phyloP scores from a whole-genome alignment of 2,797 vertebrate genomes.

The Siniperca scherzeri region DNA sequence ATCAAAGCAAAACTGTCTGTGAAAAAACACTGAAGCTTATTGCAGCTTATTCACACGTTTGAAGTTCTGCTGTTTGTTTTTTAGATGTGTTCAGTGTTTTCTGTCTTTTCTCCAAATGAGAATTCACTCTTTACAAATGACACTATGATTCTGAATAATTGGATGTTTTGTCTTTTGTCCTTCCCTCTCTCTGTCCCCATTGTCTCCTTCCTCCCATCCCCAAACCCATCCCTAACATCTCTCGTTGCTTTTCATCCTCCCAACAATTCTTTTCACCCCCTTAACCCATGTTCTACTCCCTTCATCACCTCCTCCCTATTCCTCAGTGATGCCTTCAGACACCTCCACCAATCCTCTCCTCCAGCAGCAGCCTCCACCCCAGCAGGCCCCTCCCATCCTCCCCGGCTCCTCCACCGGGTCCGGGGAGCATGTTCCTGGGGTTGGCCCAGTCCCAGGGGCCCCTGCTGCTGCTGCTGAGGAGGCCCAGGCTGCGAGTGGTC shows the following conservation, averaged over 20 bases:
- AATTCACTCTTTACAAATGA: slow-evolving; percentile 5
- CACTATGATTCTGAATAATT: slow-evolving; percentile 33
- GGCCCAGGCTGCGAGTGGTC: slow-evolving; percentile 85
- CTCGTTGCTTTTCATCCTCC: background rate
- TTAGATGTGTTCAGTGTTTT: background rate
- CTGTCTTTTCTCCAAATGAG: slow-evolving; percentile 8
- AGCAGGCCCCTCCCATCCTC: slow-evolving; percentile 85
- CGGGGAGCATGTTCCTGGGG: slow-evolving; percentile 45
- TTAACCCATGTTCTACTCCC: background rate
- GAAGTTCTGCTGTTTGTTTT: slow-evolving; percentile 22
- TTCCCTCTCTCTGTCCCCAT: background rate
- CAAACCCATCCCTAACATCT: background rate
- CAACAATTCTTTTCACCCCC: background rate
- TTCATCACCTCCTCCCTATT: background rate
- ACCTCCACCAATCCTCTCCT: slow-evolving; percentile 67
- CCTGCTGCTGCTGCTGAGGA: slow-evolving; percentile 60
- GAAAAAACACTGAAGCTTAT: background rate
- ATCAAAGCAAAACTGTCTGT: slow-evolving; percentile 12
- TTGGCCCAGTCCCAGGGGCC: slow-evolving; percentile 60
- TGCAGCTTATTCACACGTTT: slow-evolving; percentile 1
- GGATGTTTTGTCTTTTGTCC: slow-evolving; percentile 22
- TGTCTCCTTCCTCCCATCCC: background rate
- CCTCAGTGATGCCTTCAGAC: slow-evolving; percentile 66
- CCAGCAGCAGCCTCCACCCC: slow-evolving; percentile 85
- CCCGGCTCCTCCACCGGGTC: slow-evolving; percentile 81